These are phyloP conservation scores for Drosophila sproati DNA, from an alignment of 1,140 invertebrate species.

Conservation along the genomic window DNA sequence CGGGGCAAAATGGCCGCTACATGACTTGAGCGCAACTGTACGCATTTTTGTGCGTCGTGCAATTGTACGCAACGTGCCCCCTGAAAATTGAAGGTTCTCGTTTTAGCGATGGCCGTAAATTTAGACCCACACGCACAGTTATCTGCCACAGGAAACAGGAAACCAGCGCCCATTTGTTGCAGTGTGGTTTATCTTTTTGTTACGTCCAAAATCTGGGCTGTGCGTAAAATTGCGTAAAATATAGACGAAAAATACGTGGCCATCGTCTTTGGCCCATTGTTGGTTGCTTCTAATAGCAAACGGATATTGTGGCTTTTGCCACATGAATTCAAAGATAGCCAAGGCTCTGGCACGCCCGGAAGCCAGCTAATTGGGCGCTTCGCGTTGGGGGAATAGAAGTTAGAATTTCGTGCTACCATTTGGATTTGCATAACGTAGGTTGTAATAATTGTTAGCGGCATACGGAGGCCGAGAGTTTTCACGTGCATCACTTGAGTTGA, in stretches of 20 bases:
- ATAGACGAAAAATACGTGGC: constrained; percentile 51
- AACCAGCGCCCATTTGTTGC: constrained; percentile 78
- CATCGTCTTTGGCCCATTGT: constrained; percentile 17
- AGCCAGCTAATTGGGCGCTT: constrained; percentile 66
- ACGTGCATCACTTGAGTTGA: constrained; percentile 52
- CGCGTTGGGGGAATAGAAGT: neutral
- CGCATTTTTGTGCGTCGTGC: constrained; percentile 63
- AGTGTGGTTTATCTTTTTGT: constrained; percentile 57
- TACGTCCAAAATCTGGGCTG: constrained; percentile 43
- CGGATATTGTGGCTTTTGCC: constrained; percentile 78
- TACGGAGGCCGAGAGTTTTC: constrained; percentile 2
- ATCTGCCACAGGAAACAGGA: constrained; percentile 66
- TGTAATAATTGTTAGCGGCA: constrained; percentile 43
- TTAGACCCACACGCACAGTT: constrained; percentile 45
- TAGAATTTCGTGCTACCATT: constrained; percentile 35
- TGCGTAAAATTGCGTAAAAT: constrained; percentile 69
- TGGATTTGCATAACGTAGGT: constrained; percentile 65
- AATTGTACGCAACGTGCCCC: constrained; percentile 5
- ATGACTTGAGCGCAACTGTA: constrained; percentile 62
- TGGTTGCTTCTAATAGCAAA: constrained; percentile 65
- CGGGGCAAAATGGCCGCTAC: constrained; percentile 39
- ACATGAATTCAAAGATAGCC: constrained; percentile 51
- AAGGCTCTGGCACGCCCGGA: constrained; percentile 32
- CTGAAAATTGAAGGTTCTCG: constrained; percentile 59
- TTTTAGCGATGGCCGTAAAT: constrained; percentile 59